A percentile compares a stretch with the other conserved stretches of the same genome.
Evolutionary conservation across 1,140 invertebrate genomes (phyloP).

Genomic region (Drosophila pachea): DNA sequence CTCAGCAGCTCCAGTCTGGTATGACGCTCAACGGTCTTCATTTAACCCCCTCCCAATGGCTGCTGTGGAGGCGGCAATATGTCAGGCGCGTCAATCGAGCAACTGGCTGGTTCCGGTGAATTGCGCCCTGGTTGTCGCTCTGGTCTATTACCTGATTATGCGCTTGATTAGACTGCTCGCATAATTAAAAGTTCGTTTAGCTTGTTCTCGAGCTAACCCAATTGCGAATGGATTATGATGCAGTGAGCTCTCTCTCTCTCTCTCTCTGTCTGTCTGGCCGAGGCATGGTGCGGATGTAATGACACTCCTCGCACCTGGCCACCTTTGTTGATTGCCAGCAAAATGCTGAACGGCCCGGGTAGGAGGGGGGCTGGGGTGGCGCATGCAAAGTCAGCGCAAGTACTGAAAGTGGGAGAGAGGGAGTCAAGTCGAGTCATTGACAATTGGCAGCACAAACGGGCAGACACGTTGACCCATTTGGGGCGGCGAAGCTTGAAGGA

Average conservation of each 20-base stretch:
- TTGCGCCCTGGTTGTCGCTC: neutral
- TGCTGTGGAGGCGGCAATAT: too few relatives aligned
- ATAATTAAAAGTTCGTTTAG: constrained; percentile 1
- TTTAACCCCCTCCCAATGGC: too few relatives aligned
- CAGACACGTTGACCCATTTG: constrained; percentile 72
- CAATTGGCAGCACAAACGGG: constrained; percentile 58
- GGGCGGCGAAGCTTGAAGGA: neutral
- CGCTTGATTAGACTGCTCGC: constrained; percentile 4
- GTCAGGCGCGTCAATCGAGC: too few relatives aligned
- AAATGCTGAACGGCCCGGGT: constrained; percentile 9
- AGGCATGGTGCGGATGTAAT: constrained; percentile 33
- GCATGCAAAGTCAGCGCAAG: constrained; percentile 58
- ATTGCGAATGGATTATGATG: constrained; percentile 38
- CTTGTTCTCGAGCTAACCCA: constrained; percentile 16
- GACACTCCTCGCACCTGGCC: constrained; percentile 16
- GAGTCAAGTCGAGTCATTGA: constrained; percentile 31
- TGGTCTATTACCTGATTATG: constrained; percentile 1
- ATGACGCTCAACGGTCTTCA: too few relatives aligned
- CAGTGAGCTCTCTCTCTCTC: too few relatives aligned
- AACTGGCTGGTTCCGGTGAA: too few relatives aligned
- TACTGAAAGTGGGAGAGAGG: constrained; percentile 3
- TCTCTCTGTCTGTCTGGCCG: too few relatives aligned
- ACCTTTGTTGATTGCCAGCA: constrained; percentile 25
- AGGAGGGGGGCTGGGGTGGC: too few relatives aligned
- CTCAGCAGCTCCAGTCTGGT: too few relatives aligned